Conservation (phyloP, 2,113 vertebrate species). For the Prochilodus magdalenae region DNA sequence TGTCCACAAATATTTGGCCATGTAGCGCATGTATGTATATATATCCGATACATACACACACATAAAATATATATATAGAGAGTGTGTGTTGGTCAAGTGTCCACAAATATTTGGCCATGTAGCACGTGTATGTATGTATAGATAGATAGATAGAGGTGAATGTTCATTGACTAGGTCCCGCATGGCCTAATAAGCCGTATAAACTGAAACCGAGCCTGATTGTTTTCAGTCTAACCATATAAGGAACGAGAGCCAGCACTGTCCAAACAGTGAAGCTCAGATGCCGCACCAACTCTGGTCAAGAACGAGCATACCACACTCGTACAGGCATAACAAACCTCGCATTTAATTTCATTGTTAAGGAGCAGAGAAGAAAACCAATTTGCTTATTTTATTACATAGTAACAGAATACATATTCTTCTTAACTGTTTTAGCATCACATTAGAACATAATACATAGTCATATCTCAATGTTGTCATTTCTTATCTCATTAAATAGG, state of each 20-base stretch:
- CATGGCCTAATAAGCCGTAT: too few species aligned
- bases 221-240: too few species aligned
- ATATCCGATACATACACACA: too few species aligned
- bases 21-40: too few species aligned
- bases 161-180: too few species aligned
- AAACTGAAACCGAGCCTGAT: too few species aligned
- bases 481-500: constrained; percentile 73
- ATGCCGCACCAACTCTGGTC: background rate
- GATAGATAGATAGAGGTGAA: too few species aligned
- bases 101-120: too few species aligned
- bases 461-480: constrained; percentile 69
- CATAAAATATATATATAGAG: too few species aligned
- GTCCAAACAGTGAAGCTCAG: background rate
- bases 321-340: constrained; percentile 62
- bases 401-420: constrained; percentile 70
- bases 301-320: background rate
- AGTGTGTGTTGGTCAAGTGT: too few species aligned
- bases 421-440: constrained; percentile 75
- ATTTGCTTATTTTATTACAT: constrained; percentile 72
- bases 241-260: background rate
- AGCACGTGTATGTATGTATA: too few species aligned
- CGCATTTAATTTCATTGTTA: constrained; percentile 66
- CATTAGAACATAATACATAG: constrained; percentile 75
- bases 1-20: too few species aligned
- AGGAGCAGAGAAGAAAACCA: constrained; percentile 68